Evolutionary conservation across 2,888 invertebrate genomes (phyloP).

Genomic region (Drosophila bunnanda): DNA sequence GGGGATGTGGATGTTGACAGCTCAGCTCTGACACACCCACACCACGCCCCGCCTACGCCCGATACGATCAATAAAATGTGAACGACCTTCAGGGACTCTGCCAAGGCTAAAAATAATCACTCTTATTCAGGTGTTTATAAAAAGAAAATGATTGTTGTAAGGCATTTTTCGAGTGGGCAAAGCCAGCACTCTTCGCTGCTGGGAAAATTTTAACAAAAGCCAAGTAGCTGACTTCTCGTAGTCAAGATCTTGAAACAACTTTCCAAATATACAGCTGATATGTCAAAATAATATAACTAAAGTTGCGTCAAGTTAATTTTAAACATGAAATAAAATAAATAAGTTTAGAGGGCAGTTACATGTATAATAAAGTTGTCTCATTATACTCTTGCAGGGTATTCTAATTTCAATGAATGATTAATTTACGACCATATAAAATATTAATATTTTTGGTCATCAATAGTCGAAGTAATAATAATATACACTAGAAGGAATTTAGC

Average conservation of each 20-base stretch:
- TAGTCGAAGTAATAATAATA: no score
- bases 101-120: constrained; percentile 30
- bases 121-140: constrained; percentile 27
- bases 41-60: background rate
- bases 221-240: background rate
- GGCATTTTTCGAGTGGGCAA: constrained; percentile 11
- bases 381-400: no score
- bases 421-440: no score
- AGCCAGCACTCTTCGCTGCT: background rate
- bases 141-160: constrained; percentile 19
- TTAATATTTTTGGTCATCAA: no score
- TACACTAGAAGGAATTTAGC: no score
- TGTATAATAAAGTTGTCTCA: no score
- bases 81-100: constrained; percentile 24
- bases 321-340: no score
- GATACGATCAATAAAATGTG: constrained; percentile 23
- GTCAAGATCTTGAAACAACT: constrained; percentile 2
- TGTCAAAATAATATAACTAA: background rate
- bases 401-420: no score
- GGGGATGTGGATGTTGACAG: background rate
- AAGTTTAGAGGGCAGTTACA: no score
- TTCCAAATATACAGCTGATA: no score
- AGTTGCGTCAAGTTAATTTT: background rate
- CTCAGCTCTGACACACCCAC: constrained; percentile 25
- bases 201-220: background rate